phyloP scores from a whole-genome alignment of 2,888 invertebrate genomes.

The Xestia c-nigrum region DNA sequence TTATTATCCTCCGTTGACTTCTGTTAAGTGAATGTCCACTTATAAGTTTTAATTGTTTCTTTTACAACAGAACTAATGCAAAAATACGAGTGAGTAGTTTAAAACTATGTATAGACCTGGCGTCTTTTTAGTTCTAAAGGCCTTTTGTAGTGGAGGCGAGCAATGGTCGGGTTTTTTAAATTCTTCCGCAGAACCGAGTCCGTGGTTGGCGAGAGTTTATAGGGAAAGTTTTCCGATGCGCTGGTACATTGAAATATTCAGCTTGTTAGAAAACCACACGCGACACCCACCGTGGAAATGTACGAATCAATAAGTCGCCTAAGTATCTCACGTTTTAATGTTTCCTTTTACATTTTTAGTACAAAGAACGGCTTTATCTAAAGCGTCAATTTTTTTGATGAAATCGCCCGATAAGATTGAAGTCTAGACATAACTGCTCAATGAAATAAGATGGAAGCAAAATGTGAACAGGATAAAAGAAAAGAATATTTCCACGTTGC shows the following conservation, averaged over 20 bases:
- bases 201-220: slow-evolving; percentile 70
- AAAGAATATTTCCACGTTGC: slow-evolving; percentile 42
- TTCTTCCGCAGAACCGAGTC: slow-evolving; percentile 67
- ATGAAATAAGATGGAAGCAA: slow-evolving; percentile 42
- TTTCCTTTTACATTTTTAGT: slow-evolving; percentile 27
- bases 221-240: slow-evolving; percentile 73
- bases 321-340: slow-evolving; percentile 12
- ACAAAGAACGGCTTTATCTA: slow-evolving; percentile 10
- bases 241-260: slow-evolving; percentile 78
- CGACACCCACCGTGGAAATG: slow-evolving; percentile 61
- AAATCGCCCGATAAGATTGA: slow-evolving; percentile 32
- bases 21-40: slow-evolving; percentile 74
- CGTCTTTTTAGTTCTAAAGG: slow-evolving; percentile 12
- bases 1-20: slow-evolving; percentile 76
- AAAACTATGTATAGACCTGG: slow-evolving; percentile 1
- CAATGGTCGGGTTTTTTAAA: slow-evolving; percentile 75
- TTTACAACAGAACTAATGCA: slow-evolving; percentile 47
- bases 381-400: slow-evolving; percentile 30
- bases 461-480: slow-evolving; percentile 39
- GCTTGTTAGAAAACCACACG: slow-evolving; percentile 74
- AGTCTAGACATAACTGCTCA: slow-evolving; percentile 31
- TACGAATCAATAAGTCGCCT: slow-evolving; percentile 69
- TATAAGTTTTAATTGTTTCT: slow-evolving; percentile 77
- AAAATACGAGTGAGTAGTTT: slow-evolving; percentile 7
- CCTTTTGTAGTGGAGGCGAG: slow-evolving; percentile 59